phyloP scores from a whole-genome alignment of 2,113 vertebrate genomes.

The Proteles cristata region DNA sequence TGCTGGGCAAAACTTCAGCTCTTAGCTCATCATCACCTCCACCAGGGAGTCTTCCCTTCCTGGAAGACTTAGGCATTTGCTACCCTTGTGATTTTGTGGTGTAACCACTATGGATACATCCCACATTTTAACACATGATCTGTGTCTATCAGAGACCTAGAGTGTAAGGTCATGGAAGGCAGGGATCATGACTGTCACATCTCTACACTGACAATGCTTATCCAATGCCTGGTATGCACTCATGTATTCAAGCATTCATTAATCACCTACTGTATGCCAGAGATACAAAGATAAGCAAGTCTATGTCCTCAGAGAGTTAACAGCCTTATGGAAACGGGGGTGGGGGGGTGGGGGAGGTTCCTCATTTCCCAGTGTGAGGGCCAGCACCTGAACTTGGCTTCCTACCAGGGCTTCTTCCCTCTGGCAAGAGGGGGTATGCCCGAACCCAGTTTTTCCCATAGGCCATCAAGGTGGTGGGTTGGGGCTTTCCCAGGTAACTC shows the following conservation, averaged over 20 bases:
- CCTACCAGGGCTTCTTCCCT: neutral
- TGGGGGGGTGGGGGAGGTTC: fast-evolving
- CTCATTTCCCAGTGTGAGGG: neutral
- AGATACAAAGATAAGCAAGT: neutral
- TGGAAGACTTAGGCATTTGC: neutral
- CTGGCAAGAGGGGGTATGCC: neutral
- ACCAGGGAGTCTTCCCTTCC: neutral
- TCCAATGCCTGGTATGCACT: neutral
- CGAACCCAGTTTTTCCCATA: neutral
- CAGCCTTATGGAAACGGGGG: neutral
- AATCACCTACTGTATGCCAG: neutral
- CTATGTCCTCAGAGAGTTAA: neutral
- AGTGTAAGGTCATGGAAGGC: neutral
- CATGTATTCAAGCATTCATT: neutral
- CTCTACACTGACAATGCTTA: neutral
- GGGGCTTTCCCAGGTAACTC: neutral
- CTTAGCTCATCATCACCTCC: neutral
- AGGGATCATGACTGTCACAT: neutral
- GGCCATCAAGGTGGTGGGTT: neutral
- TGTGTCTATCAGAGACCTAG: neutral
- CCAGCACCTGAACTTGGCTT: neutral
- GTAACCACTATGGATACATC: neutral
- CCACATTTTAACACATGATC: neutral
- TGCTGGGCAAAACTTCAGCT: neutral
- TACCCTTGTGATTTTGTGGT: neutral